Base-by-base conservation (phyloP, 2,113 vertebrate species). In the Syrrhaptes paradoxus region DNA sequence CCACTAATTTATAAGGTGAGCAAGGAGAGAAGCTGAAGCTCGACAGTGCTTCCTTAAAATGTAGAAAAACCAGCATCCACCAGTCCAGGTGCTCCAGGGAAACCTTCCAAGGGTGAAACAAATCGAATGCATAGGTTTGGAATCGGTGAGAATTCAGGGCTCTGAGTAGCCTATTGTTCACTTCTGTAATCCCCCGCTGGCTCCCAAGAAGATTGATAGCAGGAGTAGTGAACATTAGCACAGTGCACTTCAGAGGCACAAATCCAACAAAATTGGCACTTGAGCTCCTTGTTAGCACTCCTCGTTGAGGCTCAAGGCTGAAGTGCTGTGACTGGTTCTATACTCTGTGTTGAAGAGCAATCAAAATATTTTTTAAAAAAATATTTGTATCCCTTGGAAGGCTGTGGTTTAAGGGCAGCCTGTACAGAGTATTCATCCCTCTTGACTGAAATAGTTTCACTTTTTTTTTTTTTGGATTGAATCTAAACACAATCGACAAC, bases 201-300 rank as follows among this genome's bases (percentile, higher is more conserved):
- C 43, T 95, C 61, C 87, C 25, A 4, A 71, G 84, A 29, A 91
- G 95, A 91, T 17, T 95, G 95, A 92, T 77, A 81, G 95, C 59
- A 87, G 86, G 52, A 95, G 25, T 11, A 88, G 85, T 87, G 89
- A 94, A 90, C 85, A 57, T 57, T 24, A 95, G 87, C 91, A 48
- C 81, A 54, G 86, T 28, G 80, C 77, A 65, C 91, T 97, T 89
- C 77, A 94, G 87, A 95, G 90, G 52, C 96, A 92, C 85, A 94
- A 97, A 96, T 95, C 85, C 95, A 77, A 55, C 93, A 25, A n/a
- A 90, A 91, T 55, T 88, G 90, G 76, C 85, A 93, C 95, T 96
- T 5, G 10, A 94, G 96, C 83, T 96, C 67, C 96, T 93, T 84
- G 88, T 93, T 93, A 95, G 70, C 49, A 2, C 87, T 80, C 67